Base-by-base conservation (phyloP, 2,888 invertebrate species). In the Hyles lineata region DNA sequence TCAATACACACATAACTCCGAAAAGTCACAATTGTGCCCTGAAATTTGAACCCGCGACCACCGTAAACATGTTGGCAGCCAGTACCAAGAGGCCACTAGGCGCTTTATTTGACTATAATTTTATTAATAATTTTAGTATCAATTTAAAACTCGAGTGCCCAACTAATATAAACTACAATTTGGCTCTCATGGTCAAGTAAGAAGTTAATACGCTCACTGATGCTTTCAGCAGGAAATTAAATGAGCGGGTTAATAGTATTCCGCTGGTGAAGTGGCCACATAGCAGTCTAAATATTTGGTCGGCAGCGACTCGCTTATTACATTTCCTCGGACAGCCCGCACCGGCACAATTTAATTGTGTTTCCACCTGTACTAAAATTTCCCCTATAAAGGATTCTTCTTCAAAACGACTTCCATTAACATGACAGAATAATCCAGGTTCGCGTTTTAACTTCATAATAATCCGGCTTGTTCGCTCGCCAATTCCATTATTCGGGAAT, bases 301-400 rank as follows among this genome's bases (percentile, higher is more conserved):
- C 81, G 83, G 84, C 82, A 84, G 87, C 83, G 82, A 88, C 85
- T 85, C 90, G 88, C 88, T 91, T 92, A 92, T 92, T 92, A 90
- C 91, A 89, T 93, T 92, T 89, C 82, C 89, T 90, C 86, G 87
- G 89, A 86, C 86, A 83, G 78, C 79, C 81, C 80, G 83, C 83
- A 87, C 90, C 87, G 86, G 87, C 85, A 85, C 90, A 92, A 92
- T 92, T 91, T 89, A 93, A 93, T 93, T 93, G 90, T 89, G 76
- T 87, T 83, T 85, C 85, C 86, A 89, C 89, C 89, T 88, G 86
- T 82, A 82, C 83, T 84, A 82, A 82, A 88, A 87, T 89, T 55
- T 88, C 85, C 79, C 82, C 84, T 83, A 84, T 81, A 74, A 69
- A 73, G 58, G 78, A 78, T 80, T 84, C 77, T 80, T 82, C 82